A percentile compares a stretch with the other conserved stretches of the same genome.
Conservation (phyloP, 2,888 invertebrate genomes). For the Gymnoscelis rufifasciata region DNA sequence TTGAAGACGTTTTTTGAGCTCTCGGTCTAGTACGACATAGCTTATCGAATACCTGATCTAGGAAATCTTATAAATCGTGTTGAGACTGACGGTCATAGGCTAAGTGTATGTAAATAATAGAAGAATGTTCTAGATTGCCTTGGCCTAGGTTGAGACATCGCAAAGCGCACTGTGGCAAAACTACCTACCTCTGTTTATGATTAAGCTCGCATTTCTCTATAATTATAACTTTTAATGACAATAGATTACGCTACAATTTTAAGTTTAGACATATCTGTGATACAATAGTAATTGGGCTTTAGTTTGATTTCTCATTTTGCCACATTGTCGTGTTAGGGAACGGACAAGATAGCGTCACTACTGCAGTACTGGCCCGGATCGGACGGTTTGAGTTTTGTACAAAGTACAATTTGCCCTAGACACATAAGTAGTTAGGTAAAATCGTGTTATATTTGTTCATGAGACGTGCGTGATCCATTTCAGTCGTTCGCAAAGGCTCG, state of each 20-base stretch:
- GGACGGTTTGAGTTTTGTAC: constrained; percentile 74
- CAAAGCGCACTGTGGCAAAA: constrained; percentile 68
- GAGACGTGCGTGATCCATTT: constrained; percentile 60
- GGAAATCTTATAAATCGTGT: constrained; percentile 68
- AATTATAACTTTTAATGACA: constrained; percentile 44
- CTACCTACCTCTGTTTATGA: constrained; percentile 41
- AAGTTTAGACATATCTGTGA: constrained; percentile 74
- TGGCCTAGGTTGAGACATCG: constrained; percentile 74
- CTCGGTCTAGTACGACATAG: constrained; percentile 63
- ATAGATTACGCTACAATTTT: constrained; percentile 51
- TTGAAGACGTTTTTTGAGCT: constrained; percentile 64
- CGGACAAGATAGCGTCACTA: constrained; percentile 42
- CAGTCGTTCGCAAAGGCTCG: constrained; percentile 60
- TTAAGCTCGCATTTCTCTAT: constrained; percentile 32
- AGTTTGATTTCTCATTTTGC: constrained; percentile 54
- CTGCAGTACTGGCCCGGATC: constrained; percentile 58
- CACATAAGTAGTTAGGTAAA: constrained; percentile 78
- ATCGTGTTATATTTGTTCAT: constrained; percentile 64
- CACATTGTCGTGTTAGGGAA: constrained; percentile 55
- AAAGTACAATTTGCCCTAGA: constrained; percentile 79
- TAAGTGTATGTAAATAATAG: constrained; percentile 77
- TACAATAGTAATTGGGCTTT: constrained; percentile 69
- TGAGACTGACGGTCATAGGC: constrained; percentile 77
- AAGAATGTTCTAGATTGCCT: constrained; percentile 73
- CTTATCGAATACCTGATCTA: constrained; percentile 66